phyloP scores from a whole-genome alignment of 2,888 invertebrate species.

The Hirtodrosophila histrioides region DNA sequence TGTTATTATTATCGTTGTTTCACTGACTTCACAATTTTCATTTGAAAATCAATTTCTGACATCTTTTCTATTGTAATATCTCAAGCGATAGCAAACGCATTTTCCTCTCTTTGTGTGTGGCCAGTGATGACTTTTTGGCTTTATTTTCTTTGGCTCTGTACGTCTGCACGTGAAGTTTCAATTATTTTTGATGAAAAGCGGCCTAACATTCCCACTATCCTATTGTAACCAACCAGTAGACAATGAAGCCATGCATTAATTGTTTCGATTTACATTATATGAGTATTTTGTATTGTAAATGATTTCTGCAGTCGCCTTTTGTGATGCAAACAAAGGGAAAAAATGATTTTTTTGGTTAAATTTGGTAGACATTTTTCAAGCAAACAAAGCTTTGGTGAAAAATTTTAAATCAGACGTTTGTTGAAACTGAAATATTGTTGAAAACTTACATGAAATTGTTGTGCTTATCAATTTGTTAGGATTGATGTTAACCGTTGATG shows the following conservation, averaged over 20 bases:
- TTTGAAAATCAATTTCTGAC: conserved; percentile 71
- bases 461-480: too few species aligned
- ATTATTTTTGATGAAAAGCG: conserved; percentile 33
- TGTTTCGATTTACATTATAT: conserved; percentile 38
- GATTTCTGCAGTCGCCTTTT: conserved; percentile 46
- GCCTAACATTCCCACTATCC: conserved; percentile 1
- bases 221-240: conserved; percentile 14
- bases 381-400: not conserved
- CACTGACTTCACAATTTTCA: conserved; percentile 43
- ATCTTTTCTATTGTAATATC: conserved; percentile 59
- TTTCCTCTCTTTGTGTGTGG: conserved; percentile 54
- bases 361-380: not conserved
- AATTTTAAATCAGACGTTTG: not conserved
- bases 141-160: conserved; percentile 15
- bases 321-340: conserved; percentile 5
- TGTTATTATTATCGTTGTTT: conserved; percentile 51
- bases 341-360: not conserved
- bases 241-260: conserved; percentile 33
- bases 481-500: too few species aligned
- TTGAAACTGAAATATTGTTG: too few species aligned
- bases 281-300: conserved; percentile 45
- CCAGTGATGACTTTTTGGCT: conserved; percentile 46
- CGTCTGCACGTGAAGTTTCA: conserved; percentile 37
- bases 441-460: too few species aligned
- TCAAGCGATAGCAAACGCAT: conserved; percentile 42